Evolutionary conservation across 2,888 invertebrate genomes (phyloP), one percentile per base, ranked within the genome.

Genomic region (Pandemis corylana): DNA sequence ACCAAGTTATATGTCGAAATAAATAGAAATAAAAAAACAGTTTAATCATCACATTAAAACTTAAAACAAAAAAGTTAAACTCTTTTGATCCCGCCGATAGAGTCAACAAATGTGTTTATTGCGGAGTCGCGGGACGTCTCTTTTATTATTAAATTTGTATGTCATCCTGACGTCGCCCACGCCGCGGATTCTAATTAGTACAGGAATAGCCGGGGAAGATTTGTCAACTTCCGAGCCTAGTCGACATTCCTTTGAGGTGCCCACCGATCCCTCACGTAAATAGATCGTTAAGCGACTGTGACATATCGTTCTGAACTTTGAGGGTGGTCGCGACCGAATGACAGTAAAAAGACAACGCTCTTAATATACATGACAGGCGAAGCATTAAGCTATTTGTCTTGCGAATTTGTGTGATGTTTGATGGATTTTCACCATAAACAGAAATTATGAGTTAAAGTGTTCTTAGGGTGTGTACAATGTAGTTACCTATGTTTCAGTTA

Each of bases 191-290:
- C 93, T 94, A 94, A 94, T 94, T 94, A 94, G 94, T 93, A 92
- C 93, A 90, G 87, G 91, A 94, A 94, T 94, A 94, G 93, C 92
- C 85, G 83, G 78, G 78, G 82, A 83, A 89, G 89, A 94, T 94
- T 94, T 94, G 94, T 94, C 94, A 94, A 94, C 93, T 94, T 93
- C 93, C 91, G 87, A 92, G 86, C 89, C 84, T 88, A 88, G 86
- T 88, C 84, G 87, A 88, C 89, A 90, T 91, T 91, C 92, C 90
- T 92, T 91, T 90, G 90, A 91, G 89, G 85, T 82, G 82, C 82
- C 83, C 81, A 83, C 82, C 83, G 80, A 87, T 83, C 84, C 85
- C 81, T 80, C 83, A 81, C 89, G 87, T 89, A 90, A 92, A 92
- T 90, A 91, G 86, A 88, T 91, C 88, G 89, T 89, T 90, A 91